phyloP scores from a whole-genome alignment of 2,113 vertebrate species.

The Platysteira castanea region DNA sequence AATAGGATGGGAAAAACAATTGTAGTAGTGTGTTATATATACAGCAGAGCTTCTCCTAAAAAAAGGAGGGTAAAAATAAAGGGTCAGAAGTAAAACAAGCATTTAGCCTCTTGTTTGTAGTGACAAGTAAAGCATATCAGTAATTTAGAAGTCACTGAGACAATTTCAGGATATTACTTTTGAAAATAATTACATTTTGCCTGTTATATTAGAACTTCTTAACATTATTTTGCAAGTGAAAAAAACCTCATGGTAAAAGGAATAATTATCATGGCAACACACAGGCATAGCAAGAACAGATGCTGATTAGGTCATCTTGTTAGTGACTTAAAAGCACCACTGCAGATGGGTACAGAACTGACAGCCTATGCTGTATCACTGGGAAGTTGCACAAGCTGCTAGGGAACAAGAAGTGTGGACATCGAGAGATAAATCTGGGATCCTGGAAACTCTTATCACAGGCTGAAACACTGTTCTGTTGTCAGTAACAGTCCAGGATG shows the following conservation, averaged over 20 bases:
- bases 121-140: background rate
- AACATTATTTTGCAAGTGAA: background rate
- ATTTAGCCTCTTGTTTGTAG: background rate
- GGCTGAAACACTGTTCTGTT: background rate
- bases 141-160: background rate
- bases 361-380: conserved; percentile 31
- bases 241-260: background rate
- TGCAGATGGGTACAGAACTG: conserved; percentile 27
- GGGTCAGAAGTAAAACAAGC: background rate
- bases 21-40: background rate
- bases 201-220: background rate
- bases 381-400: conserved; percentile 36
- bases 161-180: background rate
- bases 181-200: background rate
- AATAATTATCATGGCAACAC: background rate
- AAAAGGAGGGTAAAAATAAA: background rate
- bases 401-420: conserved; percentile 15
- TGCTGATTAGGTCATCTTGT: conserved; percentile 51
- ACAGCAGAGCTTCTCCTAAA: background rate
- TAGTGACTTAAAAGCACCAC: conserved; percentile 1
- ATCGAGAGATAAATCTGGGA: conserved; percentile 2
- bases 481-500: background rate
- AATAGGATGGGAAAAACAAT: background rate
- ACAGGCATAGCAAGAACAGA: background rate
- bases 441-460: background rate